Conservation (phyloP, 2,888 invertebrate genomes). For the Leptinotarsa tumamoca region DNA sequence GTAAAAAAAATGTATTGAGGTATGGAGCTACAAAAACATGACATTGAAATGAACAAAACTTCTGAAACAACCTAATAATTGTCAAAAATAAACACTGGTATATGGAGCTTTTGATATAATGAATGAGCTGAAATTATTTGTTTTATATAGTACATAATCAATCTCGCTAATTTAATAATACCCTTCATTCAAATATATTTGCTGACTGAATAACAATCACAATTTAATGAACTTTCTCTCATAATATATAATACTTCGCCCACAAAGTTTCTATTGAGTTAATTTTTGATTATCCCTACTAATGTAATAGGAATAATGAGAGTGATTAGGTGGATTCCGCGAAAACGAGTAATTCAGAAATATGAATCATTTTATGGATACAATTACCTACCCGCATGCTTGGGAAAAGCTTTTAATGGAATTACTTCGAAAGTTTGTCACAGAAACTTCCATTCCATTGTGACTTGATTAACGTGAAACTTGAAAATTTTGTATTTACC, state of each 20-base stretch:
- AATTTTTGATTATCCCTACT: constrained; percentile 8
- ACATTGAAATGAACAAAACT: too few relatives aligned
- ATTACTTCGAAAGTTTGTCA: constrained; percentile 19
- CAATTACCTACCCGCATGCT: constrained; percentile 16
- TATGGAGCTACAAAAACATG: too few relatives aligned
- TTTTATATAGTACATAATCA: neutral
- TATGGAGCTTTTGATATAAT: too few relatives aligned
- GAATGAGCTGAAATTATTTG: neutral
- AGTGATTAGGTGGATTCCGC: constrained; percentile 9
- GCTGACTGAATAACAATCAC: neutral
- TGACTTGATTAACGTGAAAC: constrained; percentile 13
- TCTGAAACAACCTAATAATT: too few relatives aligned
- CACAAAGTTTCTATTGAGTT: neutral
- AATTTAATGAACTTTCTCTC: neutral
- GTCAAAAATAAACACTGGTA: too few relatives aligned
- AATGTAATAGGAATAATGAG: constrained; percentile 12
- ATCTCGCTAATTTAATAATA: neutral
- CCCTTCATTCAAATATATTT: neutral
- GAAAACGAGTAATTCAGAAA: constrained; percentile 9
- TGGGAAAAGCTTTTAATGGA: constrained; percentile 18
- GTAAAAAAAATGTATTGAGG: too few relatives aligned
- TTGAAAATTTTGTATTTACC: constrained; percentile 14
- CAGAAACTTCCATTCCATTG: constrained; percentile 16
- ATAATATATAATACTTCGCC: neutral
- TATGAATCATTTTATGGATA: constrained; percentile 5